A percentile compares a stretch with the other conserved stretches of the same genome.
phyloP scores from a whole-genome alignment of 1,140 invertebrate genomes.

The Periplaneta americana region DNA sequence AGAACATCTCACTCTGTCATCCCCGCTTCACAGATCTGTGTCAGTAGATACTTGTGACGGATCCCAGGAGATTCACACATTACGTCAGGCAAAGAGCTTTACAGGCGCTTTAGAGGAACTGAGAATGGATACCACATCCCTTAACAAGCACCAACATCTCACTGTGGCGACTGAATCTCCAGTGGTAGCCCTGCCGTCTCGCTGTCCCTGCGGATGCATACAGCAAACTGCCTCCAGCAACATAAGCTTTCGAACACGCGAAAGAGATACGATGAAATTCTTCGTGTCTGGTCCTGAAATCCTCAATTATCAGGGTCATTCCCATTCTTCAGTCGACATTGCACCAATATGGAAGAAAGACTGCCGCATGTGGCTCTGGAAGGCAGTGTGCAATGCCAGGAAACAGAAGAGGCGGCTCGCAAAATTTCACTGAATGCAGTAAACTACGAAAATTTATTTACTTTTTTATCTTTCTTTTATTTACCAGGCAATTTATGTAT shows the following conservation, averaged over 20 bases:
- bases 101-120: background rate
- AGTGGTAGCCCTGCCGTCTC: background rate
- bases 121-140: background rate
- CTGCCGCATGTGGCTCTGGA: conserved; percentile 59
- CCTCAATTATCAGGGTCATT: conserved; percentile 32
- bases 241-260: background rate
- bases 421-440: background rate
- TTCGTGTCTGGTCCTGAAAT: background rate
- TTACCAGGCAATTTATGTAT: background rate
- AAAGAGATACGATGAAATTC: conserved; percentile 2
- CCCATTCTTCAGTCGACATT: conserved; percentile 39
- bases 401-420: conserved; percentile 25
- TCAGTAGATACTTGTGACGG: too few species aligned
- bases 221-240: background rate
- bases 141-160: background rate
- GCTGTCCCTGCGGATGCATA: background rate
- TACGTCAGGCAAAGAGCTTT: background rate
- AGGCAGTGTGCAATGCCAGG: conserved; percentile 34
- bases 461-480: background rate
- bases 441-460: background rate
- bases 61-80: too few species aligned
- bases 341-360: conserved; percentile 58
- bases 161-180: background rate
- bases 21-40: too few species aligned
- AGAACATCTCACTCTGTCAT: too few species aligned